Conservation (phyloP, 2,888 invertebrate genomes). For the Melinaea menophilus region DNA sequence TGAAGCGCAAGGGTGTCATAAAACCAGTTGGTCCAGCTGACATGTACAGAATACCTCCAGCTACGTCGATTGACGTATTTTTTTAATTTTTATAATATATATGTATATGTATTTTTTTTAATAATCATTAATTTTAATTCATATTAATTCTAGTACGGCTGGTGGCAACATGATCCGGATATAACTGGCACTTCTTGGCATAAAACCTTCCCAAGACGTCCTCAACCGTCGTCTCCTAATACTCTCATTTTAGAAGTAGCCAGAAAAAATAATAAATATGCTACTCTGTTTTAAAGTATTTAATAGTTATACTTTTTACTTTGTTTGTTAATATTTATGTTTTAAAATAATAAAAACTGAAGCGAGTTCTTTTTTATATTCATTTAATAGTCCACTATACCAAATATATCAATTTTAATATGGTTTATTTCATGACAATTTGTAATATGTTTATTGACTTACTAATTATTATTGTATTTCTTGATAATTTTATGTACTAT, state of each 20-base stretch:
- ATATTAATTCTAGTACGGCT: conserved; percentile 59
- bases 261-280: conserved; percentile 68
- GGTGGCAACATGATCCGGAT: conserved; percentile 69
- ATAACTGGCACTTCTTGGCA: conserved; percentile 61
- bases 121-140: too few species aligned
- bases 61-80: conserved; percentile 61
- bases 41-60: conserved; percentile 70
- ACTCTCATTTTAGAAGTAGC: conserved; percentile 58
- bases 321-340: not conserved
- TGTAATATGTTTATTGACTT: too few species aligned
- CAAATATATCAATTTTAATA: too few species aligned
- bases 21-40: conserved; percentile 75
- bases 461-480: too few species aligned
- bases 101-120: not conserved
- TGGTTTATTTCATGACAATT: too few species aligned
- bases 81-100: not conserved
- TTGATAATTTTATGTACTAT: too few species aligned
- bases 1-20: conserved; percentile 73
- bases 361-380: too few species aligned
- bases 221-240: conserved; percentile 64
- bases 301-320: not conserved
- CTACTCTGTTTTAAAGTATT: conserved; percentile 52
- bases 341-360: too few species aligned
- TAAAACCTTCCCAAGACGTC: conserved; percentile 53
- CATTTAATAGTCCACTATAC: too few species aligned